Percentiles rank a stretch among this genome's conserved stretches.
Evolutionary conservation across 1,140 invertebrate species (phyloP).

Genomic region (Melanaphis sacchari): DNA sequence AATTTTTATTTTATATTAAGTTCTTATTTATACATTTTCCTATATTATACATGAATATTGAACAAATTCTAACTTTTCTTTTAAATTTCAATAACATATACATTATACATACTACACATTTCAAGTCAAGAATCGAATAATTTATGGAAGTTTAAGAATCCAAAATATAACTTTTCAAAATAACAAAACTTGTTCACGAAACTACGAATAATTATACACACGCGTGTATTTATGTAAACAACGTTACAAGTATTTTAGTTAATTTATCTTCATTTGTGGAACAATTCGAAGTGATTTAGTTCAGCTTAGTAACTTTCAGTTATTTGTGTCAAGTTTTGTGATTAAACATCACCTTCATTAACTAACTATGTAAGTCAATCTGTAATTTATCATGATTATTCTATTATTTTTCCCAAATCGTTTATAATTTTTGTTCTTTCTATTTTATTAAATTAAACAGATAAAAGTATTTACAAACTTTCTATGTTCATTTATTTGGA

Average conservation of each 20-base stretch:
- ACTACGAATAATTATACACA: neutral
- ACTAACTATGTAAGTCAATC: neutral
- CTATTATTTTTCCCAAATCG: neutral
- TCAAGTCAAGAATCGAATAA: neutral
- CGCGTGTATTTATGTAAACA: neutral
- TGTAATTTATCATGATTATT: slow-evolving; percentile 32
- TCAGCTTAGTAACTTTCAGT: neutral
- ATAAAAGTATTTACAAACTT: neutral
- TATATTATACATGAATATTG: neutral
- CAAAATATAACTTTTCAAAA: neutral
- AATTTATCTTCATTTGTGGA: slow-evolving; percentile 12
- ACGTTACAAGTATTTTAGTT: neutral
- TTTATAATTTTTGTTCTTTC: neutral
- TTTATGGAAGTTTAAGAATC: neutral
- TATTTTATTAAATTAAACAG: neutral
- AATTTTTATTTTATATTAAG: neutral
- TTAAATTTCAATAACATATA: neutral
- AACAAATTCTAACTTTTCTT: slow-evolving; percentile 25
- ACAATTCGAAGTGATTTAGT: neutral
- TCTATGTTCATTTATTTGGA: neutral
- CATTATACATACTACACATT: neutral
- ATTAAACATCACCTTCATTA: neutral
- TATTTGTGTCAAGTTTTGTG: neutral
- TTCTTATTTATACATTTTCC: neutral
- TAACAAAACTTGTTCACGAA: neutral